Percentiles rank a stretch among this genome's conserved stretches.
These are phyloP conservation scores for Montipora efflorescens DNA, from an alignment of 64 coral and sea anemone species.

Conservation along the genomic window DNA sequence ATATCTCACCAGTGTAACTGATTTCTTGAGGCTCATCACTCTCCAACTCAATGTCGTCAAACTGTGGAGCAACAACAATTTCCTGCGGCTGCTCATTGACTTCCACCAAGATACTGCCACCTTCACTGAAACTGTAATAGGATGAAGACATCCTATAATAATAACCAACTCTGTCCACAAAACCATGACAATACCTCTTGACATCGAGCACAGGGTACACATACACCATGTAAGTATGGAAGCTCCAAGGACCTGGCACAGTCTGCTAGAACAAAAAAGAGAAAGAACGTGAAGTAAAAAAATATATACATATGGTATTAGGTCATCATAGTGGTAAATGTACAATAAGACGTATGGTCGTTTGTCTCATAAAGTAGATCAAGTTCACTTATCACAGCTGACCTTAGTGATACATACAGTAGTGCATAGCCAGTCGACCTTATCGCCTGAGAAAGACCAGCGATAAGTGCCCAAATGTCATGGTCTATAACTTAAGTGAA, in stretches of 20 bases:
- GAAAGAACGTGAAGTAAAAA: no score
- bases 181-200: constrained; percentile 79
- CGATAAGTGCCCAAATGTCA: no score
- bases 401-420: no score
- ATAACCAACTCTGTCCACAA: constrained; percentile 77
- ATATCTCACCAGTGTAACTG: constrained; percentile 47
- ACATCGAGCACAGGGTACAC: constrained; percentile 76
- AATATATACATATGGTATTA: no score
- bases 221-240: constrained; percentile 51
- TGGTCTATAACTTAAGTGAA: background rate
- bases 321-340: no score
- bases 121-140: constrained; percentile 55
- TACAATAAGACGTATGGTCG: no score
- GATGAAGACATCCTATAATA: constrained; percentile 74
- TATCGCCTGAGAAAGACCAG: no score
- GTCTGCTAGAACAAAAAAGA: background rate
- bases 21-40: constrained; percentile 23
- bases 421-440: no score
- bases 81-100: constrained; percentile 65
- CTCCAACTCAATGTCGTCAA: constrained; percentile 1
- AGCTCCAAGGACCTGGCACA: constrained; percentile 26
- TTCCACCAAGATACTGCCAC: constrained; percentile 65
- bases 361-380: background rate
- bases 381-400: no score
- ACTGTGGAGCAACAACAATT: constrained; percentile 44